Evolutionary conservation across 37 sponge, comb jelly and placozoan genomes (phyloP).

Genomic region (Oopsacas minuta): DNA sequence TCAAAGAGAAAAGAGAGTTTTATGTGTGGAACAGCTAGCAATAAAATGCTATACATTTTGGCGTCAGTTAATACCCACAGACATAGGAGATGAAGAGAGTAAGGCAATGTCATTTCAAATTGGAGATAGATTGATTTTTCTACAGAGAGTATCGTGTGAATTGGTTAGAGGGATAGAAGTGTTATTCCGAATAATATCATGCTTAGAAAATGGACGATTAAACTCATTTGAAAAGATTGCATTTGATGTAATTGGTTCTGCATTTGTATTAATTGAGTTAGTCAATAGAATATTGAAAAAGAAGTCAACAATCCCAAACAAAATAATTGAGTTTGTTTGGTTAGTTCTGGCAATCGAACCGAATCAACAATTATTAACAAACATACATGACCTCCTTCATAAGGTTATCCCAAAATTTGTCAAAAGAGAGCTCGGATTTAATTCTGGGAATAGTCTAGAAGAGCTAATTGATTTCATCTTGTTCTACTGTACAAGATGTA

Average conservation of each 20-base stretch:
- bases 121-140: background rate
- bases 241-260: background rate
- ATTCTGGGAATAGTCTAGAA: background rate
- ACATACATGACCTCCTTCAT: background rate
- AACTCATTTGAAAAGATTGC: background rate
- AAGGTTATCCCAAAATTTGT: background rate
- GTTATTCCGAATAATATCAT: background rate
- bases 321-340: background rate
- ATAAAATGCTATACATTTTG: background rate
- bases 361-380: background rate
- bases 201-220: background rate
- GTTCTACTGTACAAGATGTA: background rate
- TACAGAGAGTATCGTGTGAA: background rate
- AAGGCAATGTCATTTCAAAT: background rate
- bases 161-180: background rate
- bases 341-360: background rate
- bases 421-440: background rate
- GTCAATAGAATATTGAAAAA: background rate
- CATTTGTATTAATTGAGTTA: background rate
- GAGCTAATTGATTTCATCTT: background rate
- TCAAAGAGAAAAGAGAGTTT: background rate
- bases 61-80: background rate
- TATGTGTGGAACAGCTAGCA: background rate
- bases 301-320: background rate
- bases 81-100: background rate